Base-by-base conservation (phyloP, 1,140 invertebrate genomes). In the Penaeus vannamei region DNA sequence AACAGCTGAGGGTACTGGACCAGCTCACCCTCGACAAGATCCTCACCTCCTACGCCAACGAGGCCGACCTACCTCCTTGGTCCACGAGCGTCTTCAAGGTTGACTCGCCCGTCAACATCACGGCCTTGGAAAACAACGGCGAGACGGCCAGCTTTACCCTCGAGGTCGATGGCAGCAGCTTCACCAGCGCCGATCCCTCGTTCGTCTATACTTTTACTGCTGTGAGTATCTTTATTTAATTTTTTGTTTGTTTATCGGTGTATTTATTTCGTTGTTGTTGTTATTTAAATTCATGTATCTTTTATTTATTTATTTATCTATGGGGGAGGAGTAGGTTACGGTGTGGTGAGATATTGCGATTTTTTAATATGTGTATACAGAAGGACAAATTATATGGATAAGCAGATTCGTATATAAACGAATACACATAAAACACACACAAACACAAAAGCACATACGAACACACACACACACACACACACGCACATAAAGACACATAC, bases 11-110 rank as follows among this genome's bases (percentile, higher is more conserved):
- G 77, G 84, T 77, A 23, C 26, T 85, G 69, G 69, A 77, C 32
- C 84, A 85, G 19, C 69, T 77, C 46, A 76, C 84, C 19, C 42
- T 85, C 36, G 69, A 76, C 84, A 29, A 26, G n/a, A 77, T 77
- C 66, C 23, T 77, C 2, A 59, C 77, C 23, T 26, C 32, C 22
- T 85, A 85, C 26, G 46, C 60, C 12, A 32, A 29, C 22, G 69
- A 77, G 46, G 26, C 46, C 61, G 84, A 85, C 36, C 29, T 29
- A 14, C 84, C 84, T 12, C n/a, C 19, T 20, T 76, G 69, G 84
- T 7, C 12, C 26, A 76, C 69, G 20, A 46, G 22, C 26, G n/a
- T 60, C 84, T 85, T 77, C 53, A 85, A 61, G 84, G 77, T 59
- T 2, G 69, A 76, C 20, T 69, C 77, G 17, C 53, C 69, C 7